Conservation (phyloP, 2,113 vertebrate species). For the Cygnus buccinator region DNA sequence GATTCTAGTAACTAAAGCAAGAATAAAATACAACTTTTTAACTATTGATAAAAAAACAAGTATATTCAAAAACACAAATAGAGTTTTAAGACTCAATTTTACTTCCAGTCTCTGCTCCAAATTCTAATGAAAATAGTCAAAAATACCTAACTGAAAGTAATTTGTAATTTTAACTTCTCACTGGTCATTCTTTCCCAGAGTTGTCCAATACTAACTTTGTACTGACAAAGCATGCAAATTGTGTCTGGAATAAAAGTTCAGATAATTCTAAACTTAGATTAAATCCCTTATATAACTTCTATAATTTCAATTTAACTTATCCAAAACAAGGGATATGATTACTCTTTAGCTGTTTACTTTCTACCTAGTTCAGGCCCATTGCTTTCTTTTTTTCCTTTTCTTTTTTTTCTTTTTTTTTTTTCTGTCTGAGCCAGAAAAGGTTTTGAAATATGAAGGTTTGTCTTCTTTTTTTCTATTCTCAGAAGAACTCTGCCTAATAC, state of each 20-base stretch:
- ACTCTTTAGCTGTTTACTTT: not conserved
- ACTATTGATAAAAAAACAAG: not conserved
- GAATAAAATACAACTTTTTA: not conserved
- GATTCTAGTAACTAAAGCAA: not conserved
- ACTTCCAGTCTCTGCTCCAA: not conserved
- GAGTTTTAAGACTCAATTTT: not conserved
- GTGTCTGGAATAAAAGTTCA: not conserved
- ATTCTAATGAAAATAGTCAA: not conserved
- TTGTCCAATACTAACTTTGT: not conserved
- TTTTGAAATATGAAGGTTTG: not conserved
- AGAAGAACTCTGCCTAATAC: not conserved
- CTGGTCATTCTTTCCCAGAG: not conserved
- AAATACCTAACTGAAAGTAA: not conserved
- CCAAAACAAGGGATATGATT: not conserved
- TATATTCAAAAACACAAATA: not conserved
- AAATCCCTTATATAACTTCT: not conserved
- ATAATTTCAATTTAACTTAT: not conserved
- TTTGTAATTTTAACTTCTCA: not conserved
- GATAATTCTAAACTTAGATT: not conserved
- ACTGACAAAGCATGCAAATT: not conserved
- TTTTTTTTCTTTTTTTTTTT: not conserved
- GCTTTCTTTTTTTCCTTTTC: not conserved
- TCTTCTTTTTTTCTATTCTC: not conserved
- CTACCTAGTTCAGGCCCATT: not conserved
- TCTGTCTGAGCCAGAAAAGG: not conserved